phyloP scores from a whole-genome alignment of 2,888 invertebrate species.

The Drosophila differens region DNA sequence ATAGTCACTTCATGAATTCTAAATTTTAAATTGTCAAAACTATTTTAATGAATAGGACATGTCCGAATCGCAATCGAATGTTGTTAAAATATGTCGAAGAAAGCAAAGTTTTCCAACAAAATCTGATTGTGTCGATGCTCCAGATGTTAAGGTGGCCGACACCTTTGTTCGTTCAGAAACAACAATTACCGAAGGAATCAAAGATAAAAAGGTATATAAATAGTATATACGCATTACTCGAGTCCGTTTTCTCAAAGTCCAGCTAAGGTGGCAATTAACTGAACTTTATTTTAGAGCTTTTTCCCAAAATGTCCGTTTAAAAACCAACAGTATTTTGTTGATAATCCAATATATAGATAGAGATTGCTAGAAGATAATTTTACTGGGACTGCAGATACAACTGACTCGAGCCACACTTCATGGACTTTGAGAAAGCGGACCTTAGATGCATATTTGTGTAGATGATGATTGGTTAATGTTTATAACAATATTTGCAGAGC shows the following conservation, averaged over 20 bases:
- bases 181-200: slow-evolving; percentile 58
- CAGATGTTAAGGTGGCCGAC: slow-evolving; percentile 53
- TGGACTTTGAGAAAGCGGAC: slow-evolving; percentile 10
- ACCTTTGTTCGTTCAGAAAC: slow-evolving; percentile 52
- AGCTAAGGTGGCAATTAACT: slow-evolving; percentile 5
- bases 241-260: slow-evolving; percentile 12
- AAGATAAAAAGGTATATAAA: slow-evolving; percentile 70
- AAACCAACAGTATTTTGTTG: neutral
- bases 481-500: slow-evolving; percentile 39
- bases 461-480: neutral
- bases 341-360: neutral
- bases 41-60: slow-evolving; percentile 60
- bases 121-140: slow-evolving; percentile 72
- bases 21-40: slow-evolving; percentile 5
- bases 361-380: neutral
- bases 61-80: slow-evolving; percentile 70
- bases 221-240: neutral
- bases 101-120: slow-evolving; percentile 92
- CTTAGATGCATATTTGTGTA: neutral
- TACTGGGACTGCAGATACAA: neutral
- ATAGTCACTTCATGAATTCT: neutral
- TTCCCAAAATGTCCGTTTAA: neutral
- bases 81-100: slow-evolving; percentile 87
- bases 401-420: neutral
- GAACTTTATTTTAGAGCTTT: neutral